phyloP scores from a whole-genome alignment of 37 sponge, comb jelly and placozoan genomes.

The Oscarella lobularis region DNA sequence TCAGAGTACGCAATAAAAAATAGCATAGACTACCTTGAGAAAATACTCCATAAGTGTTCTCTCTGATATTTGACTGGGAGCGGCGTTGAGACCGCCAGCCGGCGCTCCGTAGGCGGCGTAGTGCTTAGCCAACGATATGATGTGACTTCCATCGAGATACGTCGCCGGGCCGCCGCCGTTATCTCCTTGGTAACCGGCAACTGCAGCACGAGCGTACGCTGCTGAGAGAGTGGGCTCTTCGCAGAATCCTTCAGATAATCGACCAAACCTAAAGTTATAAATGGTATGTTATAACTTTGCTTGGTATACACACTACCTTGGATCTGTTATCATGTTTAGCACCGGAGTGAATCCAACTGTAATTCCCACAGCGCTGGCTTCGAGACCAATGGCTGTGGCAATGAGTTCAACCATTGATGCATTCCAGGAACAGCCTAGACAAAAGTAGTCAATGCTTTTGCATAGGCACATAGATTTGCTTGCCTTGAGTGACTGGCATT shows the following conservation, averaged over 20 bases:
- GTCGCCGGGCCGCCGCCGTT: not conserved
- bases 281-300: not conserved
- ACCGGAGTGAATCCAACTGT: conserved; percentile 3
- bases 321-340: conserved; percentile 6
- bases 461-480: not conserved
- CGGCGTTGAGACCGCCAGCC: conserved; percentile 7
- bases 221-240: conserved; percentile 4
- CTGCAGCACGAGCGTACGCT: conserved; percentile 6
- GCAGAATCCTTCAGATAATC: conserved; percentile 4
- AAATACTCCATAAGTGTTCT: not conserved
- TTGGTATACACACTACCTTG: not conserved
- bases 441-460: not conserved
- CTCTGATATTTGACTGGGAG: not conserved
- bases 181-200: not conserved
- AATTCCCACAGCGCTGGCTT: conserved; percentile 5
- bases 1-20: too few species aligned
- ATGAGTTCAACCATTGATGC: not conserved
- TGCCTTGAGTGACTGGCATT: not conserved
- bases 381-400: not conserved
- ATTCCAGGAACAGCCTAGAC: conserved; percentile 4
- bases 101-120: conserved; percentile 1
- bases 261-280: conserved; percentile 10
- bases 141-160: conserved; percentile 1
- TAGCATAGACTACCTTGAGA: conserved; percentile 3
- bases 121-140: conserved; percentile 8